Evolutionary conservation across 1,140 invertebrate genomes (phyloP).

Genomic region (Drepana arcuata): DNA sequence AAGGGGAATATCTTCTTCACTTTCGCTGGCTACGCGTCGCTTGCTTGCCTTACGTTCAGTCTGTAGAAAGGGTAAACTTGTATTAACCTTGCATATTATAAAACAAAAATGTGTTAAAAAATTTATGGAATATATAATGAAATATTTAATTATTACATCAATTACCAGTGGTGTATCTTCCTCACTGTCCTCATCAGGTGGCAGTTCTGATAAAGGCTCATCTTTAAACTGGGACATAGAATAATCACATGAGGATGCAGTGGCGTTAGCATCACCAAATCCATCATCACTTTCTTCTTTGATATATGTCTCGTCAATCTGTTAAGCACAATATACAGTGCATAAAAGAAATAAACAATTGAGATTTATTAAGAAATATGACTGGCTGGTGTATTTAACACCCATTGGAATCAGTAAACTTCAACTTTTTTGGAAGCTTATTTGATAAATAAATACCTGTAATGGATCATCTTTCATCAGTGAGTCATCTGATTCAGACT

Average conservation of each 20-base stretch:
- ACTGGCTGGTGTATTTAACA: too few relatives aligned
- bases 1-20: constrained; percentile 61
- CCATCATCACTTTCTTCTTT: constrained; percentile 56
- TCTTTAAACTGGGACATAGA: constrained; percentile 76
- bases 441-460: too few relatives aligned
- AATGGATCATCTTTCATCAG: constrained; percentile 36
- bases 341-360: too few relatives aligned
- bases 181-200: constrained; percentile 75
- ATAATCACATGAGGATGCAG: constrained; percentile 78
- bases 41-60: constrained; percentile 78
- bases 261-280: constrained; percentile 52
- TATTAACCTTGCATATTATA: too few relatives aligned
- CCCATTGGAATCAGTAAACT: too few relatives aligned
- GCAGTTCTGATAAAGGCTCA: constrained; percentile 56
- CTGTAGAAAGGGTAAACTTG: constrained; percentile 25
- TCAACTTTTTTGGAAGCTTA: too few relatives aligned
- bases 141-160: too few relatives aligned
- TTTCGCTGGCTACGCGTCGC: constrained; percentile 70
- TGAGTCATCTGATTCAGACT: constrained; percentile 34
- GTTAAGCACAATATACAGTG: too few relatives aligned
- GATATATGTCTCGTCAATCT: constrained; percentile 25
- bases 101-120: too few relatives aligned
- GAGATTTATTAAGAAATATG: too few relatives aligned
- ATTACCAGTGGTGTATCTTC: constrained; percentile 80
- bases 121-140: too few relatives aligned